Evolutionary conservation across 2,797 vertebrate species (phyloP).

Genomic region (Fistularia commersonii): DNA sequence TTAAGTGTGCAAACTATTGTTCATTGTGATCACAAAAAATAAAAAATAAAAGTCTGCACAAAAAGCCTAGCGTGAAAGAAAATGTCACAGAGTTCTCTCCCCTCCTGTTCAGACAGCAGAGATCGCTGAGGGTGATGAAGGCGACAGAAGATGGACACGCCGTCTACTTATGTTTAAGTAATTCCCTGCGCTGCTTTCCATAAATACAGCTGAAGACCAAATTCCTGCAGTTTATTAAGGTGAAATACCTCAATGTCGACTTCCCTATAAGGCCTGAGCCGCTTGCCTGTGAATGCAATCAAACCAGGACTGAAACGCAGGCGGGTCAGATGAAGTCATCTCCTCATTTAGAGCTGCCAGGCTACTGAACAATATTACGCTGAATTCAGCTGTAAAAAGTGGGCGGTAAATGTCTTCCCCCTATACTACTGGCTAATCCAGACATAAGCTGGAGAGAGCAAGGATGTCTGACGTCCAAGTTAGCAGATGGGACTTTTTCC

Average conservation of each 20-base stretch:
- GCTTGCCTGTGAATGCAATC: constrained; percentile 27
- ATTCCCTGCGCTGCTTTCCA: constrained; percentile 33
- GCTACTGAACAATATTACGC: not conserved
- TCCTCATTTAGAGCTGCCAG: constrained; percentile 19
- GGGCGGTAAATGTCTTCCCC: no score
- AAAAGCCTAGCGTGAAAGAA: constrained; percentile 1
- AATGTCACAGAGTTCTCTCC: not conserved
- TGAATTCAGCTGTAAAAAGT: not conserved
- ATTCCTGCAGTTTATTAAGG: constrained; percentile 62
- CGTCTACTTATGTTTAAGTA: constrained; percentile 24
- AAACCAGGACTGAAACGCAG: constrained; percentile 26
- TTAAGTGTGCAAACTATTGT: no score
- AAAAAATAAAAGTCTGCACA: not conserved
- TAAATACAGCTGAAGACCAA: constrained; percentile 26
- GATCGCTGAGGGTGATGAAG: not conserved
- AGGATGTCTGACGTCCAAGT: no score
- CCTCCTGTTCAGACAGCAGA: not conserved
- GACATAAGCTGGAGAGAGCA: no score
- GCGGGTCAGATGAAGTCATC: constrained; percentile 38
- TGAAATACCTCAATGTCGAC: constrained; percentile 48
- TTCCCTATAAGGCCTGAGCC: constrained; percentile 54
- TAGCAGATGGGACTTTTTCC: no score
- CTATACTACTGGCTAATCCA: no score
- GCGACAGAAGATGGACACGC: constrained; percentile 14
- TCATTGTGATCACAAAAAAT: not conserved